A percentile compares a stretch with the other conserved stretches of the same genome.
phyloP scores from a whole-genome alignment of 2,113 vertebrate genomes.

The Corythornis madagascariensis region DNA sequence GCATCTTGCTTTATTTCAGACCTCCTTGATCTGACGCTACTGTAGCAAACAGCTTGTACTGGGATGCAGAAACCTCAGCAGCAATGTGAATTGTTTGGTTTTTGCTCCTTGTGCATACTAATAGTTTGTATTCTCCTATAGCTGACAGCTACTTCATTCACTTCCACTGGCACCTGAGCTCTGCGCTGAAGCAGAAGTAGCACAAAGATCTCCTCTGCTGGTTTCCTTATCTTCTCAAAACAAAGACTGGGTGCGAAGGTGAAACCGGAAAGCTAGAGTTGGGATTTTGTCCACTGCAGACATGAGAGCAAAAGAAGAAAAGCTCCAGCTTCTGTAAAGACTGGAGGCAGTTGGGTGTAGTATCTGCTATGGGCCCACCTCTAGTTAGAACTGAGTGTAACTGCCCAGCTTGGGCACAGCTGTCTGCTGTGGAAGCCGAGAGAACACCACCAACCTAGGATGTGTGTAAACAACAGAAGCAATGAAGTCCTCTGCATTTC shows the following conservation, averaged over 20 bases:
- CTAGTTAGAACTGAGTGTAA: fast-evolving
- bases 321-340: not conserved
- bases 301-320: not conserved
- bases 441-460: fast-evolving
- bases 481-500: not conserved
- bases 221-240: not conserved
- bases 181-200: not conserved
- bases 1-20: not conserved
- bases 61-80: not conserved
- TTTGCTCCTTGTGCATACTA: not conserved
- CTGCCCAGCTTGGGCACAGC: fast-evolving
- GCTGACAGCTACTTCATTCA: not conserved
- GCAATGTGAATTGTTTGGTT: not conserved
- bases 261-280: not conserved
- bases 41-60: not conserved
- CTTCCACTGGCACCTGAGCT: not conserved
- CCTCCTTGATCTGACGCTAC: not conserved
- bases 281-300: not conserved
- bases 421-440: not conserved
- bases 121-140: not conserved
- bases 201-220: not conserved
- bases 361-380: not conserved
- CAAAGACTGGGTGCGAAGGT: not conserved
- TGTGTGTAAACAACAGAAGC: not conserved
- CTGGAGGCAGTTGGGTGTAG: not conserved